phyloP scores from a whole-genome alignment of 2,797 vertebrate genomes.

The Sebastes hubbsi region DNA sequence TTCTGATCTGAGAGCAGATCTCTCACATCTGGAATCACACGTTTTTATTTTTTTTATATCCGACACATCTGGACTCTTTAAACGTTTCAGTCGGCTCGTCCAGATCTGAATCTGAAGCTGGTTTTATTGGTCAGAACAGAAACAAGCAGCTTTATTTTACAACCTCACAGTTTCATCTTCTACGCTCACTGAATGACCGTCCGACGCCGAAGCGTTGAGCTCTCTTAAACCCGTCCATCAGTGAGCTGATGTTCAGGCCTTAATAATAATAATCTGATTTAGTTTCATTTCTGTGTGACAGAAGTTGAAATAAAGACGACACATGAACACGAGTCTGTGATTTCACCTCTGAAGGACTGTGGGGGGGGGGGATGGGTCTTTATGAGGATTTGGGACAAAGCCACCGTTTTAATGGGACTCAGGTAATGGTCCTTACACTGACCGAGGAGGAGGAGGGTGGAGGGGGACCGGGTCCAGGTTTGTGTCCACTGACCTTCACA shows the following conservation, averaged over 20 bases:
- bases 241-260: not conserved
- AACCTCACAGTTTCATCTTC: not conserved
- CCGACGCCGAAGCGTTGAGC: too few relatives aligned
- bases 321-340: not conserved
- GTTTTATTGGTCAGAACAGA: not conserved
- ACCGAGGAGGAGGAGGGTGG: not conserved
- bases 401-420: constrained; percentile 65
- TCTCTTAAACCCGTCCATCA: not conserved
- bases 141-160: not conserved
- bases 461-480: constrained; percentile 5
- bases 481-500: constrained; percentile 77
- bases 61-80: not conserved
- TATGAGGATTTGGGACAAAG: constrained; percentile 59
- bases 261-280: not conserved
- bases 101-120: not conserved
- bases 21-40: not conserved
- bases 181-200: too few relatives aligned
- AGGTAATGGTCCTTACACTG: constrained; percentile 77
- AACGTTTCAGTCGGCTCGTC: not conserved
- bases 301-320: not conserved
- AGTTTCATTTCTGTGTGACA: not conserved
- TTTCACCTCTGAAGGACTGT: constrained; percentile 45
- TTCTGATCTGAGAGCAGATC: too few relatives aligned
- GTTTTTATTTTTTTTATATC: not conserved
- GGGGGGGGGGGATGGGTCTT: constrained; percentile 3